phyloP scores from a whole-genome alignment of 2,888 invertebrate genomes.

The Tortricodes alternella region DNA sequence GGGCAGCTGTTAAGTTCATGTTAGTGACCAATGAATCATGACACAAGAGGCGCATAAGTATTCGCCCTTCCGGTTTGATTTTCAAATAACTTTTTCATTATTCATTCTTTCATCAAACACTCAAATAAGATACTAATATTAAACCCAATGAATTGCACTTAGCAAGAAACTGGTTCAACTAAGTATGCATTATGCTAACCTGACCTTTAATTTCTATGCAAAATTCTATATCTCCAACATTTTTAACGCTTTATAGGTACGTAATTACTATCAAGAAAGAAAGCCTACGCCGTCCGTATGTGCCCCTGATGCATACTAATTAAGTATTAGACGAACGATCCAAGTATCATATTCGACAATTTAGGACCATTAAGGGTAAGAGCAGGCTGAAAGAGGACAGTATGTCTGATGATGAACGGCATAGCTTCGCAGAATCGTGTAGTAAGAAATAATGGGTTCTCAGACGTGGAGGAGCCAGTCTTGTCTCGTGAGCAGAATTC shows the following conservation, averaged over 20 bases:
- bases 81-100: constrained; percentile 10
- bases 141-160: not conserved
- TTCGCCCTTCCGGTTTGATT: constrained; percentile 21
- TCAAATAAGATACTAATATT: too few relatives aligned
- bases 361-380: constrained; percentile 49
- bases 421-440: constrained; percentile 43
- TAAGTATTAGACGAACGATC: constrained; percentile 32
- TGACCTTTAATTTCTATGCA: not conserved
- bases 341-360: constrained; percentile 50
- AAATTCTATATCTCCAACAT: constrained; percentile 5
- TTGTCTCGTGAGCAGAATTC: constrained; percentile 9
- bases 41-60: constrained; percentile 6
- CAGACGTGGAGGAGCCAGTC: constrained; percentile 20
- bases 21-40: constrained; percentile 13
- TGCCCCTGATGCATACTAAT: constrained; percentile 48
- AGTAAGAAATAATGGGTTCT: constrained; percentile 45
- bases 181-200: not conserved
- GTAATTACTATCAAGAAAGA: constrained; percentile 25
- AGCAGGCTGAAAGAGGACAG: constrained; percentile 38
- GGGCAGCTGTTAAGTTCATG: not conserved
- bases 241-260: not conserved
- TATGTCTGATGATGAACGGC: constrained; percentile 19
- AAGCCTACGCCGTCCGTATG: constrained; percentile 35
- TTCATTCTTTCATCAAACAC: constrained; percentile 4
- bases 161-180: not conserved